Conservation (phyloP, 2,113 vertebrate genomes). For the Limnothrissa miodon region DNA sequence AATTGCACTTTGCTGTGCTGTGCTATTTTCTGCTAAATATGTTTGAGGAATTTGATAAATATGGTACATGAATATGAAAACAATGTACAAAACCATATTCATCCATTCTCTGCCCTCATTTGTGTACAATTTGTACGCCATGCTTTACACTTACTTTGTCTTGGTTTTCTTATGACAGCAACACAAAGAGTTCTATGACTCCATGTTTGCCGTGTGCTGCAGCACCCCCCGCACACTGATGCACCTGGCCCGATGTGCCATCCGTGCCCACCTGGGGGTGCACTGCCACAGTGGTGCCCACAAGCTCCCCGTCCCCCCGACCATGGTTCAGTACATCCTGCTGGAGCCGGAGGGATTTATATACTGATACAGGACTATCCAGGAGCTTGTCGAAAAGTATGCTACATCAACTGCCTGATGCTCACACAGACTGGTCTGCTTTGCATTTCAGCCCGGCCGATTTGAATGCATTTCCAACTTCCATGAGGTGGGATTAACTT, state of each 20-base stretch:
- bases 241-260: conserved; percentile 84
- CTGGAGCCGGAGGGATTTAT: conserved; percentile 88
- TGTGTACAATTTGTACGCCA: not conserved
- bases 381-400: not conserved
- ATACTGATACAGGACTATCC: conserved; percentile 50
- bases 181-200: conserved; percentile 85
- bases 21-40: too few relatives aligned
- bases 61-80: too few relatives aligned
- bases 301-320: conserved; percentile 76
- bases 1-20: too few relatives aligned
- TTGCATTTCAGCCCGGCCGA: too few relatives aligned
- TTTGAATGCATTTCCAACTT: too few relatives aligned
- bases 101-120: too few relatives aligned
- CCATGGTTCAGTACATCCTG: conserved; percentile 85
- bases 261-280: conserved; percentile 69
- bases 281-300: conserved; percentile 75
- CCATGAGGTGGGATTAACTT: too few relatives aligned
- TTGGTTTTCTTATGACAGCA: conserved; percentile 57
- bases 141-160: not conserved
- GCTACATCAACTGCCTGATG: not conserved
- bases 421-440: too few relatives aligned
- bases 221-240: conserved; percentile 85
- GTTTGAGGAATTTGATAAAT: too few relatives aligned
- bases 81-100: too few relatives aligned
- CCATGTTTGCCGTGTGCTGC: conserved; percentile 82